These are phyloP conservation scores for Crocodylus rhombifer DNA, from an alignment of 2,797 vertebrate genomes.

Conservation along the genomic window DNA sequence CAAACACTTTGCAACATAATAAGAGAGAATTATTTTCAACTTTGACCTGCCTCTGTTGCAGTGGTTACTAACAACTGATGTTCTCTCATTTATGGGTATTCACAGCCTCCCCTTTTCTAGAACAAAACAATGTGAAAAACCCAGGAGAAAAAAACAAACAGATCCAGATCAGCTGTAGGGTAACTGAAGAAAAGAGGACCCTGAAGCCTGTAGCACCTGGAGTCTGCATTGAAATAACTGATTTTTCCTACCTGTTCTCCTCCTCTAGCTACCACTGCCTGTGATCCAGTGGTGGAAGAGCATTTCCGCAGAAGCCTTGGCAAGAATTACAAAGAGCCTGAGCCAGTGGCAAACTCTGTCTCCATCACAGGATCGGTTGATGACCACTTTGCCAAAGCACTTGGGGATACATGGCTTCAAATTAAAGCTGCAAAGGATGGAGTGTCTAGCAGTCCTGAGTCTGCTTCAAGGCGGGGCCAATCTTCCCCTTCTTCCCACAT, in stretches of 20 bases:
- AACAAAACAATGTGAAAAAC: rapidly evolving
- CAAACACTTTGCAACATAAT: rapidly evolving
- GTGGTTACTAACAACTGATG: neutral
- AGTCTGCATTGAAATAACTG: neutral
- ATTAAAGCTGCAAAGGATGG: slow-evolving; percentile 95
- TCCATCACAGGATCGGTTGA: slow-evolving; percentile 98
- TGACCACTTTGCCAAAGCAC: slow-evolving; percentile 98
- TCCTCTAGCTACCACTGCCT: slow-evolving; percentile 84
- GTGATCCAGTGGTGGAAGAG: slow-evolving; percentile 97
- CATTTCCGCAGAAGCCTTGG: slow-evolving; percentile 98
- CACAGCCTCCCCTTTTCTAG: no score
- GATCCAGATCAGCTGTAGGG: no score
- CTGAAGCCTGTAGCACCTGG: rapidly evolving
- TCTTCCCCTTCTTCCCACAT: slow-evolving; percentile 93
- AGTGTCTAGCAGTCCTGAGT: slow-evolving; percentile 85
- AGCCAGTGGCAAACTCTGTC: slow-evolving; percentile 94
- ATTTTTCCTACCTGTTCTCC: neutral
- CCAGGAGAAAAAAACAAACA: rapidly evolving
- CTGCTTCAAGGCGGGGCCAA: slow-evolving; percentile 91
- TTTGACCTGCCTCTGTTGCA: neutral
- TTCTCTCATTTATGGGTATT: neutral
- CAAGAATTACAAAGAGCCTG: slow-evolving; percentile 98
- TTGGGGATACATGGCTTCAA: slow-evolving; percentile 97
- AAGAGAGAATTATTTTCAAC: neutral
- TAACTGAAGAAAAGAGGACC: neutral